Evolutionary conservation across 2,888 invertebrate species (phyloP).

Genomic region (Brachynemurus nebulosus): DNA sequence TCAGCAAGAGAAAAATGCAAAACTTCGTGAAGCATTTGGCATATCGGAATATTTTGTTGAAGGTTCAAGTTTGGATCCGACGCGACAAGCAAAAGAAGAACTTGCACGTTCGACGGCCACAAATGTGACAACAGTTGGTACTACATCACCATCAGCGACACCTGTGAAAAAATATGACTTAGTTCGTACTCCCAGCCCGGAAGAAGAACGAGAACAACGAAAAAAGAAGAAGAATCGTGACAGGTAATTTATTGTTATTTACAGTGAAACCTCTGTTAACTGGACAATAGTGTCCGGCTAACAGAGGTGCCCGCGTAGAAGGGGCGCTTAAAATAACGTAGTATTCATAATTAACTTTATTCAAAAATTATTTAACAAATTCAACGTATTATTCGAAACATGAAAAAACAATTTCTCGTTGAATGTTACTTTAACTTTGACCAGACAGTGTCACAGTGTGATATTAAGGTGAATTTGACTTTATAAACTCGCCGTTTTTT

Average conservation of each 20-base stretch:
- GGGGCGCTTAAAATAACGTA: no score
- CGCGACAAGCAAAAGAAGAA: conserved; percentile 48
- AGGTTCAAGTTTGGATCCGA: conserved; percentile 81
- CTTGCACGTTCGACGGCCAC: conserved; percentile 35
- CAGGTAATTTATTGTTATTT: no score
- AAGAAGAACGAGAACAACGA: conserved; percentile 42
- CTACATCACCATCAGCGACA: conserved; percentile 31
- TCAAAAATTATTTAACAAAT: conserved; percentile 15
- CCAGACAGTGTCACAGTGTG: no score
- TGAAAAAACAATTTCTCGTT: no score
- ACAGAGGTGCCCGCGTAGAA: no score
- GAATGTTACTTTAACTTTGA: no score
- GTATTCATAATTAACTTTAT: conserved; percentile 12
- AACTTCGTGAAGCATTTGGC: conserved; percentile 85
- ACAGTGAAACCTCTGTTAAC: no score
- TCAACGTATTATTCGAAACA: conserved; percentile 10
- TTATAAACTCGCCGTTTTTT: no score
- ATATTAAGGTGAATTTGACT: no score
- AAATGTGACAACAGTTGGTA: conserved; percentile 29
- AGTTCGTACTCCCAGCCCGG: conserved; percentile 61
- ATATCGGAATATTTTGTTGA: conserved; percentile 89
- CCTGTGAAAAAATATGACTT: conserved; percentile 49
- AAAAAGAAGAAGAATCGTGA: conserved; percentile 60
- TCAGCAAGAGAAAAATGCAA: conserved; percentile 89
- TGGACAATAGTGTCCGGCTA: no score